Base-by-base conservation (phyloP, 2,888 invertebrate species). In the Rutpela maculata region DNA sequence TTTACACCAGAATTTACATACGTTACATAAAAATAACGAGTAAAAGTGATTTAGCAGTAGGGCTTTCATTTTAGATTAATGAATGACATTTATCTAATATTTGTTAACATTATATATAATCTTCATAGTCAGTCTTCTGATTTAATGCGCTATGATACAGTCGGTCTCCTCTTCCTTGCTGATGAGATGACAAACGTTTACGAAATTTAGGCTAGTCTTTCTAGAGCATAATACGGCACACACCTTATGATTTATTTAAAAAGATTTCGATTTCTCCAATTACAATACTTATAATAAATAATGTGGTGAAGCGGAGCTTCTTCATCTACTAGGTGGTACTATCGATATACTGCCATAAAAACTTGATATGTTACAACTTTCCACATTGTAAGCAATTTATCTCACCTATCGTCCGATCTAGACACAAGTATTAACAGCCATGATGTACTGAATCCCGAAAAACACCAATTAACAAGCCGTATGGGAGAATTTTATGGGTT, bases 331-430 rank as follows among this genome's bases (percentile, higher is more conserved):
- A 50, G 50, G 50, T 50, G 50, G 50, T 50, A 50, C 12, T 50
- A 50, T 50, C n/a, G n/a, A 50, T 50, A 50, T n/a, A 50, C 50
- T 50, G n/a, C n/a, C 50, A 50, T n/a, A 50, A 50, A n/a, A 50
- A 50, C 50, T 50, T 50, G 50, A 50, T 50, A 50, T 50, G n/a
- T 50, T 50, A 50, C 50, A 50, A 50, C 50, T 50, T 50, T 50
- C 50, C 50, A 50, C n/a, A n/a, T 50, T 50, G 50, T 50, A 17
- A 50, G 50, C n/a, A 50, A 50, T 50, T 50, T 50, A 50, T 50
- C 50, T 50, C 50, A 17, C 50, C 50, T 50, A 50, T 50, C 50
- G 50, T 4, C 15, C 12, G n/a, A 50, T 50, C 50, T 50, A 50
- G 50, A 50, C 50, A 50, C n/a, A 50, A 50, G n/a, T 50, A 50